phyloP scores from a whole-genome alignment of 1,140 invertebrate species.

The Cardiocondyla obscurior region DNA sequence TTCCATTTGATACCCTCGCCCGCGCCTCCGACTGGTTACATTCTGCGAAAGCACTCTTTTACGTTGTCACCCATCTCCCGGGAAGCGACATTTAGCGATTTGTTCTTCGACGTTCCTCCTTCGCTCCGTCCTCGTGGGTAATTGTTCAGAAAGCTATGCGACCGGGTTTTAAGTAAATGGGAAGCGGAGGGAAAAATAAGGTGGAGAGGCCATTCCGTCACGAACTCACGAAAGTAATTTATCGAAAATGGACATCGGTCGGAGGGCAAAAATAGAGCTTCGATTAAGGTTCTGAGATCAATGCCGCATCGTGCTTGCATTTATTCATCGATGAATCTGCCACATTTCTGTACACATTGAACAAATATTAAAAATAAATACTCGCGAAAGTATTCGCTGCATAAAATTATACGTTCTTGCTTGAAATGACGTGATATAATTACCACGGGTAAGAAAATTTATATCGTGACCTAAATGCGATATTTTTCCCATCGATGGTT shows the following conservation, averaged over 20 bases:
- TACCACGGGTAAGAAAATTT: neutral
- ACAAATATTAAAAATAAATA: neutral
- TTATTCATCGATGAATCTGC: neutral
- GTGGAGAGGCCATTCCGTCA: conserved; percentile 38
- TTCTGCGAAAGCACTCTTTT: conserved; percentile 19
- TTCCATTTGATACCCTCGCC: neutral
- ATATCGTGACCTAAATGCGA: neutral
- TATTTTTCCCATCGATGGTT: neutral
- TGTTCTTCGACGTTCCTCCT: neutral
- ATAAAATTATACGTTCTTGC: neutral
- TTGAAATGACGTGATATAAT: neutral
- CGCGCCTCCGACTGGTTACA: neutral
- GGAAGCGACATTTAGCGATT: conserved; percentile 16
- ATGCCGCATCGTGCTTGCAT: conserved; percentile 6
- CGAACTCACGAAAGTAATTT: conserved; percentile 52
- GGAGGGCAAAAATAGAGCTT: conserved; percentile 36
- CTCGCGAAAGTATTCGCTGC: neutral
- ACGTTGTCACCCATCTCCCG: conserved; percentile 32
- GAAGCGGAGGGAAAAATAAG: neutral
- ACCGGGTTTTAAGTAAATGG: conserved; percentile 53
- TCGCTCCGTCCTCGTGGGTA: conserved; percentile 22
- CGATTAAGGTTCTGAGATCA: conserved; percentile 34
- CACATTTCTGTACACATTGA: neutral
- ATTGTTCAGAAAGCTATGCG: conserved; percentile 57
- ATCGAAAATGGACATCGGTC: conserved; percentile 41